phyloP scores from a whole-genome alignment of 1,140 invertebrate species.

The Asbolus verrucosus region DNA sequence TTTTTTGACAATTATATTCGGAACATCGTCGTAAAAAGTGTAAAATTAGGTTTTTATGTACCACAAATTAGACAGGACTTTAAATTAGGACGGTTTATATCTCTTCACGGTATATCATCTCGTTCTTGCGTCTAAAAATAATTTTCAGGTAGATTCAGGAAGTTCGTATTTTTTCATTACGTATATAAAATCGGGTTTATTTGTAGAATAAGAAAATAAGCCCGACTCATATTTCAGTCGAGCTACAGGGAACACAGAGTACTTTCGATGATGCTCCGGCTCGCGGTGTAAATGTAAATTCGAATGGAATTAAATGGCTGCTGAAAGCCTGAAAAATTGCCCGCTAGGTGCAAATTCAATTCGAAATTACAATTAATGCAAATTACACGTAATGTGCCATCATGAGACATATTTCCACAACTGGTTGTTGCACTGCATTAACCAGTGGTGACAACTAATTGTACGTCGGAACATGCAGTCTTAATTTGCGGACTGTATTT shows the following conservation, averaged over 20 bases:
- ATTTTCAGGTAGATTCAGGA: neutral
- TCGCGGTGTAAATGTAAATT: neutral
- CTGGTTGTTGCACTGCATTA: no score
- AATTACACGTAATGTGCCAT: no score
- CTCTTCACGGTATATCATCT: no score
- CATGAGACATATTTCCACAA: no score
- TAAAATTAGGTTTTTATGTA: conserved; percentile 3
- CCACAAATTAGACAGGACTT: neutral
- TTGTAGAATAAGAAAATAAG: neutral
- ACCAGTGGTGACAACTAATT: no score
- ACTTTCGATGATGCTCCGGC: neutral
- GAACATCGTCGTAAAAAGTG: conserved; percentile 1
- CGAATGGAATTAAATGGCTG: neutral
- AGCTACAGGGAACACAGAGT: neutral
- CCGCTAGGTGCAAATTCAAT: no score
- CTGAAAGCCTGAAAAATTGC: neutral
- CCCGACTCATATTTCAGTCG: neutral
- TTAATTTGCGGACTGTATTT: no score
- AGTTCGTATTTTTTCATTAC: neutral
- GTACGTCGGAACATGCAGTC: no score
- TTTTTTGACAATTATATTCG: neutral
- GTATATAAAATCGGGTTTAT: neutral
- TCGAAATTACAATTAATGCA: neutral
- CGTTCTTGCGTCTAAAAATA: no score
- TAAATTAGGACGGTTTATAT: neutral